A percentile compares a stretch with the other conserved stretches of the same genome.
These are phyloP conservation scores for Nasua narica DNA, from an alignment of 2,797 vertebrate genomes.

Conservation along the genomic window DNA sequence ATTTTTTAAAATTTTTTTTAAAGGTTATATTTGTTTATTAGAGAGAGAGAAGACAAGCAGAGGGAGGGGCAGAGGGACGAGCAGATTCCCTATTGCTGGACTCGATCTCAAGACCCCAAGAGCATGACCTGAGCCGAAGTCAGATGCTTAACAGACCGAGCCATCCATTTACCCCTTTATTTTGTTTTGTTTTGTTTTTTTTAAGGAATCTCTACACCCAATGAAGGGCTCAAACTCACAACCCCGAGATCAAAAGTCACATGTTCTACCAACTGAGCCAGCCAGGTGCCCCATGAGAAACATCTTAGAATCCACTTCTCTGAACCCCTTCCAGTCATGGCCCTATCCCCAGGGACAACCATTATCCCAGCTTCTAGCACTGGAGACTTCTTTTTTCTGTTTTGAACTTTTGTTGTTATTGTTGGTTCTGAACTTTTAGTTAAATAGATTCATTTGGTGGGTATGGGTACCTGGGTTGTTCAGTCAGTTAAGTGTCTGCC, in stretches of 20 bases:
- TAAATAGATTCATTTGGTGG: neutral
- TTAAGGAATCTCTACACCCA: neutral
- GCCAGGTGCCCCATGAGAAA: neutral
- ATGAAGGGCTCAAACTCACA: neutral
- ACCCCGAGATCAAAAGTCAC: neutral
- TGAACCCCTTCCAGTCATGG: neutral
- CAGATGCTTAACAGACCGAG: too few species aligned
- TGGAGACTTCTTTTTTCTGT: neutral
- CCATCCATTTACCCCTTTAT: too few species aligned
- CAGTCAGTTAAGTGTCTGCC: neutral
- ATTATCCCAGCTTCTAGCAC: neutral
- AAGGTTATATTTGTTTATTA: too few species aligned
- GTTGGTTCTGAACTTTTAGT: conserved; percentile 4
- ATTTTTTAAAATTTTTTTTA: neutral
- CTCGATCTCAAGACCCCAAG: too few species aligned
- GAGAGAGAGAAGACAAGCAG: too few species aligned
- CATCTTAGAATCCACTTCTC: neutral
- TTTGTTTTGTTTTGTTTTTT: too few species aligned
- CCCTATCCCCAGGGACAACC: neutral
- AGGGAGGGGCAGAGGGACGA: too few species aligned
- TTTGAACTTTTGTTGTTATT: neutral
- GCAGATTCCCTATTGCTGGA: too few species aligned
- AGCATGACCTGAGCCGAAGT: too few species aligned
- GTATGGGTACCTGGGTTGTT: neutral
- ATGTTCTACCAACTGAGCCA: neutral